Evolutionary conservation across 2,888 invertebrate species (phyloP), one percentile per base, ranked within the genome.

Genomic region (Lasioglossum pauxillum): DNA sequence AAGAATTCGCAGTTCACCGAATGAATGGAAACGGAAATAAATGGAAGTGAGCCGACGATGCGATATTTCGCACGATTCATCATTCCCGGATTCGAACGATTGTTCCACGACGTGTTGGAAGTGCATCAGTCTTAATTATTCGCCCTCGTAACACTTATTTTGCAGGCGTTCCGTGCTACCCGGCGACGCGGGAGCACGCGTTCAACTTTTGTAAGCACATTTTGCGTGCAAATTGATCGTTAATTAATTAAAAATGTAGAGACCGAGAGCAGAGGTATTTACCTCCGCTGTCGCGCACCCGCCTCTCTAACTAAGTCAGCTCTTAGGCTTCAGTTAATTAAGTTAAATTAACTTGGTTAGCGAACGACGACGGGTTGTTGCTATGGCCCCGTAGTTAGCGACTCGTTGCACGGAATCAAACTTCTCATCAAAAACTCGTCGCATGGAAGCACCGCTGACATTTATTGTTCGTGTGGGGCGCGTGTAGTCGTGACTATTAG

Each of bases 261-360:
- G 91, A 88, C 92, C 92, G 91, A 93, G 93, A 91, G 90, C 89
- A 88, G 86, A 91, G 89, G 88, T 92, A 92, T 92, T 92, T 91
- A 92, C 90, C 88, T 81, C 87, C 84, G 78, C 71, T 69, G 81
- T 44, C 75, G 77, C 81, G 87, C 85, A 82, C 84, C 90, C 87
- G 76, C 90, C 92, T 92, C 90, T 91, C 88, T 80, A 90, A 92
- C 90, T 87, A 91, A 93, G 93, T 93, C 93, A 94, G 93, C 93
- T 93, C 93, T 92, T 92, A 94, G 93, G 93, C 93, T 92, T 93
- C 88, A 87, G 93, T 93, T 94, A 94, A 94, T 94, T 93, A 91
- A 90, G 92, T 94, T 94, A 93, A 88, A 93, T 94, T 94, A 94
- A 94, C 93, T 93, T 90, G 90, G 92, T 94, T 94, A 92, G 89